These are phyloP conservation scores for Microchirus variegatus DNA, from an alignment of 2,797 vertebrate genomes.

Conservation along the genomic window DNA sequence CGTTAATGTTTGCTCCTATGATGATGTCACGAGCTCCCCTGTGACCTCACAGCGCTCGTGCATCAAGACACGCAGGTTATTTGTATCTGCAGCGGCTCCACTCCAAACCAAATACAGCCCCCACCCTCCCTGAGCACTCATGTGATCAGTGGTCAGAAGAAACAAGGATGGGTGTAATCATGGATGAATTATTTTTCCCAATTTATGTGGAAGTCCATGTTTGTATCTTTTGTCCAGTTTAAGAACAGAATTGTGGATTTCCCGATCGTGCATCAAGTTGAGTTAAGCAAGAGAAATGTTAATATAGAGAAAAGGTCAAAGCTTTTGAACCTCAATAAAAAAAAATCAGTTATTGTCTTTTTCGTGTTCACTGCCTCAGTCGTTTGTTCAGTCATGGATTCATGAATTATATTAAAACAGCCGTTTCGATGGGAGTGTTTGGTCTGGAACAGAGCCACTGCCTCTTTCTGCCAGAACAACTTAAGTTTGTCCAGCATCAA, in stretches of 20 bases:
- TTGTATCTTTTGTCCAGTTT: constrained; percentile 39
- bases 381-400: constrained; percentile 25
- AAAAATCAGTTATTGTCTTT: neutral
- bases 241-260: constrained; percentile 21
- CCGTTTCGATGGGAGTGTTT: constrained; percentile 47
- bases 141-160: constrained; percentile 12
- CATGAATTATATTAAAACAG: constrained; percentile 12
- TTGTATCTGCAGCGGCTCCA: constrained; percentile 45
- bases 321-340: constrained; percentile 1
- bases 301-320: constrained; percentile 19
- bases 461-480: constrained; percentile 47
- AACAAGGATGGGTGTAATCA: constrained; percentile 27
- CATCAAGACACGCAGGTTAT: constrained; percentile 32
- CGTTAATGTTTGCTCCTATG: constrained; percentile 22
- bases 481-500: constrained; percentile 58
- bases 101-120: constrained; percentile 61
- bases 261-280: constrained; percentile 12
- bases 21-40: constrained; percentile 26
- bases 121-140: neutral
- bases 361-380: constrained; percentile 18
- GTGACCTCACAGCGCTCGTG: constrained; percentile 40
- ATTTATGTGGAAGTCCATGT: constrained; percentile 55
- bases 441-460: constrained; percentile 61
- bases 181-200: constrained; percentile 45
- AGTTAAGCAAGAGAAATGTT: constrained; percentile 18